Evolutionary conservation across 2,888 invertebrate species (phyloP), one percentile per base, ranked within the genome.

Genomic region (Hesperia comma): DNA sequence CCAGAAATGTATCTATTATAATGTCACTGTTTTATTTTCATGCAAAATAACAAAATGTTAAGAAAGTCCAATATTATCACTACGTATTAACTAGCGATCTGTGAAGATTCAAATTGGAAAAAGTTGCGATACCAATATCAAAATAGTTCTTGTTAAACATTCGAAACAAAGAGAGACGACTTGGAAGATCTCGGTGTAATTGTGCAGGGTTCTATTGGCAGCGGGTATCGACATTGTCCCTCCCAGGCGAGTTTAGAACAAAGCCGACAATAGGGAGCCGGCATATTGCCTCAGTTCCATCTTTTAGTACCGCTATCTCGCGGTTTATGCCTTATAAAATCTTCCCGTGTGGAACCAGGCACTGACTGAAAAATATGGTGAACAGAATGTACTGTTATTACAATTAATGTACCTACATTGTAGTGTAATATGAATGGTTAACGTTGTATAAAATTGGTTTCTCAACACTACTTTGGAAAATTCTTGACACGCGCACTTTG

Each of bases 281-380:
- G 87, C 87, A 85, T 88, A 88, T 86, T 87, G 88, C 88, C 85
- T 85, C 86, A 80, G 83, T 84, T 83, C 80, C 84, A 80, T 84
- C 82, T 87, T 88, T 88, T 88, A 88, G 84, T 81, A 84, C 82
- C 84, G 85, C 86, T 88, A 87, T 86, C 85, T 85, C 83, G 78
- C 81, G 81, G 81, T 90, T 90, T 88, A 90, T 88, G 88, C 85
- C 84, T 86, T 87, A 88, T 88, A 87, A 88, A 89, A 87, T 83
- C 83, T 85, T 80, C 79, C 80, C 79, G 81, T 77, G 79, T 81
- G 82, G 77, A 85, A 83, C 81, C 81, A 80, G 77, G 33, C 14
- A 51, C 51, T 49, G 61, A 37, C 58, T 58, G 40, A 46, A 64
- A 63, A 63, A 57, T 64, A 64, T 40, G 40, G 46, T 49, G 26